Evolutionary conservation across 2,888 invertebrate genomes (phyloP).

Genomic region (Eupithecia insigniata): DNA sequence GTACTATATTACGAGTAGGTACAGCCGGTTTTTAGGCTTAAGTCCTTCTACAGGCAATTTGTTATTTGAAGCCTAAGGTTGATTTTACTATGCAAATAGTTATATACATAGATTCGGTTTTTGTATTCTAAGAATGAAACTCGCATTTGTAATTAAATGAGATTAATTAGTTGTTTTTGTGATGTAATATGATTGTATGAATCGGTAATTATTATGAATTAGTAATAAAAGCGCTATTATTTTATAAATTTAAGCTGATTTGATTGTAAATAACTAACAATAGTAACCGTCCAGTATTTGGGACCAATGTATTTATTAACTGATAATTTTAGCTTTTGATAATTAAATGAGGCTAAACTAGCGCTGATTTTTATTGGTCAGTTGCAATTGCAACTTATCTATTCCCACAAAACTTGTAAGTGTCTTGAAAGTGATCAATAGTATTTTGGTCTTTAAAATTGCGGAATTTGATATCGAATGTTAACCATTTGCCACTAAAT

Average conservation of each 20-base stretch:
- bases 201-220: slow-evolving; percentile 12
- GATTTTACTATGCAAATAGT: not conserved
- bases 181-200: slow-evolving; percentile 9
- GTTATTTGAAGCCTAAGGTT: not conserved
- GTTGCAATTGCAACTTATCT: not conserved
- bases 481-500: not conserved
- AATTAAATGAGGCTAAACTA: slow-evolving; percentile 34
- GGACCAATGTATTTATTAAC: slow-evolving; percentile 24
- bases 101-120: not conserved
- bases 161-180: not conserved
- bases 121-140: not conserved
- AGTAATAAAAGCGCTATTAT: slow-evolving; percentile 4
- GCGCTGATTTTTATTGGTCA: not conserved
- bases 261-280: slow-evolving; percentile 28
- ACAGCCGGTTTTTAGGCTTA: not conserved
- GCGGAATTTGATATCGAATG: not conserved
- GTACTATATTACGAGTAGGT: not conserved
- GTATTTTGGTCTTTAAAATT: not conserved
- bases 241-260: slow-evolving; percentile 12
- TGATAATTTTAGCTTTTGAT: slow-evolving; percentile 26
- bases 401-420: no score
- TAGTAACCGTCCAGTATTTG: slow-evolving; percentile 8
- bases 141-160: slow-evolving; percentile 9
- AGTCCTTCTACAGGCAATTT: not conserved
- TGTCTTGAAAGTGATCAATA: not conserved